Base-by-base conservation (phyloP, 2,888 invertebrate genomes). In the Leistus spinibarbis region DNA sequence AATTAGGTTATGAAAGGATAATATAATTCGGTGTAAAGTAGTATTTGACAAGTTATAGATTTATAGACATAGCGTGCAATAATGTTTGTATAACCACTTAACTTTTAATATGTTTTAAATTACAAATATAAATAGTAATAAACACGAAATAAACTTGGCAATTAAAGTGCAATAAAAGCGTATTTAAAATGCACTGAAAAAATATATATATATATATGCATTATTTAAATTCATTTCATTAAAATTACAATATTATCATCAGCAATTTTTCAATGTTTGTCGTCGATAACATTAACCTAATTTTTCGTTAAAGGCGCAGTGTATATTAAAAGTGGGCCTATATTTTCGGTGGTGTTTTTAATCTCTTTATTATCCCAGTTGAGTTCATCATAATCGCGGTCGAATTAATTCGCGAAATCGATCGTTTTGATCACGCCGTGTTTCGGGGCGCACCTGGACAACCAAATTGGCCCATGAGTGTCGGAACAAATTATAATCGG, bases 391-490 rank as follows among this genome's bases (percentile, higher is more conserved):
- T 57, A 66, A 66, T 66, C 40, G 24, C n/a, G n/a, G n/a, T n/a
- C n/a, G n/a, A n/a, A n/a, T n/a, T n/a, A n/a, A n/a, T n/a, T n/a
- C n/a, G n/a, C 53, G 54, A 54, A 67, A 67, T 67, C 67, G 67
- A 67, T 67, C 54, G 53, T 67, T 67, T 54, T 54, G 53, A 67
- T 67, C 19, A n/a, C n/a, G n/a, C n/a, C n/a, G n/a, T n/a, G n/a
- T n/a, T n/a, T n/a, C n/a, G 40, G 10, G 40, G 16, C 54, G 71
- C 64, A 71, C 62, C 64, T 71, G 71, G 73, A 74, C 67, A 67
- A 53, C 67, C 60, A 74, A 74, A 74, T 74, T 74, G 67, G 24
- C 53, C 57, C 66, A 67, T 66, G 73, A 73, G 73, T 74, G 73
- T 74, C 62, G 62, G 73, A 67, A 67, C 73, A 74, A 74, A 74